Conservation (phyloP, 2,797 vertebrate species). For the Champsocephalus esox region DNA sequence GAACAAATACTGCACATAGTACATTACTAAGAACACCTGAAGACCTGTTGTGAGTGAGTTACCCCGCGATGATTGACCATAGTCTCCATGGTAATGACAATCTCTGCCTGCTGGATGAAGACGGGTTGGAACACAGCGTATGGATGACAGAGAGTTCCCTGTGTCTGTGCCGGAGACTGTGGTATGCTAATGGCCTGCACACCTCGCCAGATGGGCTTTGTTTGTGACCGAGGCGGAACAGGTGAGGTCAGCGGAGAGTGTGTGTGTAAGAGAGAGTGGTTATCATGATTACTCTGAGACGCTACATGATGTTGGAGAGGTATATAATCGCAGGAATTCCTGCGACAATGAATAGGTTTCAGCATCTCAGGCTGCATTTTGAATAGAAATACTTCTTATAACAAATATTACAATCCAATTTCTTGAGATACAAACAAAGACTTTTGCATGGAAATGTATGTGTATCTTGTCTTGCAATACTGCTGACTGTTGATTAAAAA, state of each 20-base stretch:
- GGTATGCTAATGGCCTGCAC: constrained; percentile 79
- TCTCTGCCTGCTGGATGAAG: constrained; percentile 43
- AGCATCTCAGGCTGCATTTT: neutral
- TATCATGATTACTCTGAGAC: neutral
- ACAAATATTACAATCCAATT: neutral
- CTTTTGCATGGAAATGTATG: neutral
- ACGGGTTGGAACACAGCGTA: constrained; percentile 47
- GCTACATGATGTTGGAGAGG: neutral
- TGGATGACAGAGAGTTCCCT: constrained; percentile 67
- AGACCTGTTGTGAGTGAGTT: constrained; percentile 14
- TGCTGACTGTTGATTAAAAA: too few relatives aligned
- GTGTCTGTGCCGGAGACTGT: constrained; percentile 63
- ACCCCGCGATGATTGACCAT: neutral
- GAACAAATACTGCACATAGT: neutral
- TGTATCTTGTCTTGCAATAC: neutral
- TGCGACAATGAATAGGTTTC: neutral
- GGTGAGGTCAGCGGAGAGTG: constrained; percentile 59
- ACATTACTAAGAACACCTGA: neutral
- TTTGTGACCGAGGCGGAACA: constrained; percentile 62
- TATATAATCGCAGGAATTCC: neutral
- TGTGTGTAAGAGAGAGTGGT: neutral
- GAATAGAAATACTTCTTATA: neutral
- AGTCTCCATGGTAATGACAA: constrained; percentile 60
- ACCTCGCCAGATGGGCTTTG: constrained; percentile 75
- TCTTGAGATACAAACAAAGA: neutral